Conservation (phyloP, 2,797 vertebrate genomes). For the Hemibagrus guttatus region DNA sequence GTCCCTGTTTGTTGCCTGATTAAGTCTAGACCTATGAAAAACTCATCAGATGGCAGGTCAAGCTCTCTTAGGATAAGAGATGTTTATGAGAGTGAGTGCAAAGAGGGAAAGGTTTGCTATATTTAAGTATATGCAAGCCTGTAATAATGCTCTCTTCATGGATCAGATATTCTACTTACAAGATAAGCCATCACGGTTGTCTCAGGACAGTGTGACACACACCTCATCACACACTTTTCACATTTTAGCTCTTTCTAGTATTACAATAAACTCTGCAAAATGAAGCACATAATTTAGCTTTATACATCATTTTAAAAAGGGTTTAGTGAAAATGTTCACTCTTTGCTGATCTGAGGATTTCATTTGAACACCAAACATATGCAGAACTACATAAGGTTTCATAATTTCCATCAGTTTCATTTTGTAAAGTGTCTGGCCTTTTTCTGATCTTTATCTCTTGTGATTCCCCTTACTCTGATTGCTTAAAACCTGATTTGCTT, state of each 20-base stretch:
- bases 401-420: slow-evolving; percentile 63
- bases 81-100: slow-evolving; percentile 73
- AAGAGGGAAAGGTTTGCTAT: slow-evolving; percentile 64
- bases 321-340: slow-evolving; percentile 53
- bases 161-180: slow-evolving; percentile 58
- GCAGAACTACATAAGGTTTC: slow-evolving; percentile 73
- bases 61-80: slow-evolving; percentile 71
- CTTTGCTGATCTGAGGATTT: slow-evolving; percentile 72
- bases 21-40: slow-evolving; percentile 76
- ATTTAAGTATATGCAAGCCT: slow-evolving; percentile 58
- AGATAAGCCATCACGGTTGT: slow-evolving; percentile 55
- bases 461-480: slow-evolving; percentile 55
- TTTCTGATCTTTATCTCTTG: slow-evolving; percentile 48
- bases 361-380: slow-evolving; percentile 61
- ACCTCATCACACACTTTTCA: neutral
- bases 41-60: slow-evolving; percentile 78
- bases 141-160: slow-evolving; percentile 49
- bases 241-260: neutral
- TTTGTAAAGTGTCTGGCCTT: slow-evolving; percentile 69
- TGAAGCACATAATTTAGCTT: neutral
- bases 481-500: slow-evolving; percentile 63
- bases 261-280: neutral
- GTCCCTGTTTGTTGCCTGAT: slow-evolving; percentile 63
- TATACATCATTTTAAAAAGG: neutral
- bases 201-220: slow-evolving; percentile 23